Conservation (phyloP, 30 jellyfish, hydroid and myxozoan species). For the Cassiopea xamachana region DNA sequence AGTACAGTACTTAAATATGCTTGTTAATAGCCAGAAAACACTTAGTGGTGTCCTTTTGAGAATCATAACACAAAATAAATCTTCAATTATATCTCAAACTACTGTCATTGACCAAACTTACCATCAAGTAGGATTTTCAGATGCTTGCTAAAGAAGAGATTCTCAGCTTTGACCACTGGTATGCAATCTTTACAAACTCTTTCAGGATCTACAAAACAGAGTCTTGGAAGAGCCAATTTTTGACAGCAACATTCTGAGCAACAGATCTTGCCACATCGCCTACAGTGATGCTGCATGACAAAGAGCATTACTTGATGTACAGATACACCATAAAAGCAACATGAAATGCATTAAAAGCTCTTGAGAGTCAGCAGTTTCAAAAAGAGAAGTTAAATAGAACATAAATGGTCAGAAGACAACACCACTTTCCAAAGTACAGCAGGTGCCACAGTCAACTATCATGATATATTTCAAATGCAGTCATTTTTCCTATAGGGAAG, state of each 20-base stretch:
- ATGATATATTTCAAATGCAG: no score
- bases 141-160: slow-evolving; percentile 66
- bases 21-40: no score
- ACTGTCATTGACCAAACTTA: neutral
- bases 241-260: slow-evolving; percentile 82
- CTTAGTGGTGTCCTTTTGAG: no score
- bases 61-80: neutral
- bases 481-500: no score
- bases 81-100: neutral
- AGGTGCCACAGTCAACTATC: no score
- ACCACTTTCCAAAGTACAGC: no score
- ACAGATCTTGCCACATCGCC: slow-evolving; percentile 92
- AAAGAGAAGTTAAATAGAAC: no score
- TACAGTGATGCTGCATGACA: slow-evolving; percentile 82
- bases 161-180: slow-evolving; percentile 76
- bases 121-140: slow-evolving; percentile 73
- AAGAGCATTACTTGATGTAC: neutral
- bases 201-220: slow-evolving; percentile 92
- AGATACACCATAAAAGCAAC: neutral
- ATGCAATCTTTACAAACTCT: slow-evolving; percentile 83
- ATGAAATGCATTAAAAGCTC: neutral
- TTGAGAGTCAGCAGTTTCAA: no score
- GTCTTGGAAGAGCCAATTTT: slow-evolving; percentile 74
- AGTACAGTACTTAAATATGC: no score
- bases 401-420: no score